Percentiles rank a stretch among this genome's conserved stretches.
These are phyloP conservation scores for Cryptotermes secundus DNA, from an alignment of 1,140 invertebrate species.

Conservation along the genomic window DNA sequence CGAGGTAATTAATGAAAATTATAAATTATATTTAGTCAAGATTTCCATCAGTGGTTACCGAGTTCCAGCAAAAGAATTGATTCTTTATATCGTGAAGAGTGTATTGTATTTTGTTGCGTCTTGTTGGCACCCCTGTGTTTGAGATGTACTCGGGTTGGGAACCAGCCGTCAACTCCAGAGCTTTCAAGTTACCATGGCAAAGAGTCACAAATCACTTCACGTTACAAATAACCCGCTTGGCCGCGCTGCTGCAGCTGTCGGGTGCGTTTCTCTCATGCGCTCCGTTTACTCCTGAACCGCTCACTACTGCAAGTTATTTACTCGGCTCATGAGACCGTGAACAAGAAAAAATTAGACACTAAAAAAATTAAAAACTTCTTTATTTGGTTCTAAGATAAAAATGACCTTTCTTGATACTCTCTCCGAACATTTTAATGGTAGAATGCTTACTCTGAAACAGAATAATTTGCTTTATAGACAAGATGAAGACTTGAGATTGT, in stretches of 20 bases:
- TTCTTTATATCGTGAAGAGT: too few species aligned
- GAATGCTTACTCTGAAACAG: too few species aligned
- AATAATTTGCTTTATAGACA: too few species aligned
- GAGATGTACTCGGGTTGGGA: not conserved
- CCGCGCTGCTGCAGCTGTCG: not conserved
- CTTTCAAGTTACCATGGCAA: conserved; percentile 5
- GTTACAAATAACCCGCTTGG: conserved; percentile 11
- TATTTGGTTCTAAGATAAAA: not conserved
- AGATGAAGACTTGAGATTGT: too few species aligned
- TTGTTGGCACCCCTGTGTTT: conserved; percentile 8
- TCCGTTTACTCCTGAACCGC: conserved; percentile 13
- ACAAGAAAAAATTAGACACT: not conserved
- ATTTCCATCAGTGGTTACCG: too few species aligned
- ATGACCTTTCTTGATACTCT: not conserved
- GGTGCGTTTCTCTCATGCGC: not conserved
- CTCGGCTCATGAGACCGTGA: conserved; percentile 16
- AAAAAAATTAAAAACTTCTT: conserved; percentile 4
- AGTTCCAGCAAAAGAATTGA: too few species aligned
- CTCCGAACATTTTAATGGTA: too few species aligned
- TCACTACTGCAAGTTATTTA: conserved; percentile 6
- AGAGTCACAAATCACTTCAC: conserved; percentile 19
- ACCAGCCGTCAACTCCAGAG: not conserved
- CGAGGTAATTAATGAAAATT: too few species aligned
- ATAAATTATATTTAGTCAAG: too few species aligned
- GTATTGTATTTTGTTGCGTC: not conserved